A percentile compares a stretch with the other conserved stretches of the same genome.
phyloP scores from a whole-genome alignment of 2,113 vertebrate genomes.

The Nyctibius bracteatus region DNA sequence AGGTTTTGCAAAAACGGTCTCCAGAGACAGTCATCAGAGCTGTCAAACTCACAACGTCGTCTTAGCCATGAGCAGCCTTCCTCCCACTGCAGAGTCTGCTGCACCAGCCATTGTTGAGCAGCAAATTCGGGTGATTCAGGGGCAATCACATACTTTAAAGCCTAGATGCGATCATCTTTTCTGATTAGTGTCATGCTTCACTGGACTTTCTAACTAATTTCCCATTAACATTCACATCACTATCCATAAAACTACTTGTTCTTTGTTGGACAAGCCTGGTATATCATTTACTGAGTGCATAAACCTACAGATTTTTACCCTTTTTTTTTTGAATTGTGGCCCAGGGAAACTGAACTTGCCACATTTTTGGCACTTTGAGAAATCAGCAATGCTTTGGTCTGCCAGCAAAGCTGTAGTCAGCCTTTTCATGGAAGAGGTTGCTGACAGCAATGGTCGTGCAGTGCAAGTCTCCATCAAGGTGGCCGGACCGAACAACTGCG shows the following conservation, averaged over 20 bases:
- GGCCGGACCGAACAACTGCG: background rate
- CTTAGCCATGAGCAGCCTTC: background rate
- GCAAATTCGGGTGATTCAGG: background rate
- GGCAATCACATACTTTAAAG: background rate
- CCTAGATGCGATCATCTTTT: background rate
- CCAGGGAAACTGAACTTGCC: background rate
- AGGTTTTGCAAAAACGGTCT: fast-evolving
- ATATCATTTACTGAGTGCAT: background rate
- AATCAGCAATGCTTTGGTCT: background rate
- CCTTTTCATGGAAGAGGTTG: background rate
- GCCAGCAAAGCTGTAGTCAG: background rate
- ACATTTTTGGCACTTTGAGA: background rate
- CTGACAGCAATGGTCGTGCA: background rate
- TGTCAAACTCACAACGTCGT: background rate
- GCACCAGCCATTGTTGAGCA: background rate
- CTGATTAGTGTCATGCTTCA: background rate
- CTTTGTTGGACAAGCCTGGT: background rate
- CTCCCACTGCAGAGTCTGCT: background rate
- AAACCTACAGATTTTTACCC: background rate
- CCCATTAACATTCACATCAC: background rate
- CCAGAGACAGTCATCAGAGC: background rate
- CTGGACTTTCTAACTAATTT: background rate
- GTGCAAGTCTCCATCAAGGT: background rate
- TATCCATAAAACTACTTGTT: background rate
- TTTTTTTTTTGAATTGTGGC: background rate